Evolutionary conservation across 2,888 invertebrate species (phyloP).

Genomic region (Onthophagus sagittarius): DNA sequence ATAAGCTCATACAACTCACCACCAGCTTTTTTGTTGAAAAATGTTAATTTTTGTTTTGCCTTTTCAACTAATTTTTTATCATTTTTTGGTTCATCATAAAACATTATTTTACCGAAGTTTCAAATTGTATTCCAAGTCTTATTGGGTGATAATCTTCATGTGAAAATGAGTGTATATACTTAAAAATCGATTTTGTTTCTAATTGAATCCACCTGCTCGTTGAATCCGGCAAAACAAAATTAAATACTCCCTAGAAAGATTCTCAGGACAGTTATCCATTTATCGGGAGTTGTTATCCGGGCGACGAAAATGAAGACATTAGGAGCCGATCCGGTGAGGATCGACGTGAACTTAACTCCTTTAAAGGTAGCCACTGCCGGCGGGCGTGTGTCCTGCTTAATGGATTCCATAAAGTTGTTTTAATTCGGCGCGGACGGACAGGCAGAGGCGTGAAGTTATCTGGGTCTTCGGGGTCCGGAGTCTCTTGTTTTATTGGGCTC

Average conservation of each 20-base stretch:
- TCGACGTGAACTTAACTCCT: background rate
- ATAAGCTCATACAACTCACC: too few species aligned
- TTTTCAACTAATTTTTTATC: too few species aligned
- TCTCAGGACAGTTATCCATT: background rate
- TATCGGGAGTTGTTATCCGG: background rate
- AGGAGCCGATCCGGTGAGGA: background rate
- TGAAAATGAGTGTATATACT: too few species aligned
- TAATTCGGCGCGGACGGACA: conserved; percentile 41
- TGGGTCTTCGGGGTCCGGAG: conserved; percentile 23
- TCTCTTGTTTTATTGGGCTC: conserved; percentile 20
- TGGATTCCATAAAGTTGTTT: conserved; percentile 44
- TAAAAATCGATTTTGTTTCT: too few species aligned
- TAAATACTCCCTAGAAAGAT: background rate
- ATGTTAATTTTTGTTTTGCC: too few species aligned
- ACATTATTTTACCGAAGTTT: too few species aligned
- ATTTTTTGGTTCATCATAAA: too few species aligned
- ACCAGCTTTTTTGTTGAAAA: too few species aligned
- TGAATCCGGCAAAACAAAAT: background rate
- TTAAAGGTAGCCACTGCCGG: background rate
- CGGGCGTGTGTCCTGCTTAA: conserved; percentile 40
- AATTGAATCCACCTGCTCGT: background rate
- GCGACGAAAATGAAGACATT: conserved; percentile 7
- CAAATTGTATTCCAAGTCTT: too few species aligned
- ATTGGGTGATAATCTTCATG: too few species aligned
- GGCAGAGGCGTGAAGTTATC: conserved; percentile 39